phyloP scores from a whole-genome alignment of 1,140 invertebrate species.

The Ladona fulva region DNA sequence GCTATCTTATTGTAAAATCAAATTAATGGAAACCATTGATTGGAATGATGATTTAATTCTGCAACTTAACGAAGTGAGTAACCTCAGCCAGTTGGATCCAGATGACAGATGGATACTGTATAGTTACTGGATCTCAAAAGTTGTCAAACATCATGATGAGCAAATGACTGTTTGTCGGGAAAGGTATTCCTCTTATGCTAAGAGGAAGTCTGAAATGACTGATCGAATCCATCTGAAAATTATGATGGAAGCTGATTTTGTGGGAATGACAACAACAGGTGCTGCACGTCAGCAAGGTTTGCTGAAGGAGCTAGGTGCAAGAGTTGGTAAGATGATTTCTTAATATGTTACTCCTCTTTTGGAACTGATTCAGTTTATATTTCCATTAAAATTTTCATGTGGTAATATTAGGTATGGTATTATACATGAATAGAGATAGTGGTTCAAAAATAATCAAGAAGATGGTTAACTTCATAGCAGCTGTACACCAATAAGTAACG shows the following conservation, averaged over 20 bases:
- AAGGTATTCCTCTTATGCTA: background rate
- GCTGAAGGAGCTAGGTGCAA: slow-evolving; percentile 47
- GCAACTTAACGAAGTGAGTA: background rate
- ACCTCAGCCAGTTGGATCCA: background rate
- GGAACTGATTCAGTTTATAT: too few relatives aligned
- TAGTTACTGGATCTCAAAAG: background rate
- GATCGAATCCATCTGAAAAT: slow-evolving; percentile 30
- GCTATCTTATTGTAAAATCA: background rate
- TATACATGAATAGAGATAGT: too few relatives aligned
- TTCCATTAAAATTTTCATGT: too few relatives aligned
- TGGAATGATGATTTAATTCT: background rate
- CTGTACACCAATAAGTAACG: too few relatives aligned
- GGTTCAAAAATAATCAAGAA: too few relatives aligned
- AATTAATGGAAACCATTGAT: background rate
- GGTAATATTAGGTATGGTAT: too few relatives aligned
- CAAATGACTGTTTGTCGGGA: background rate
- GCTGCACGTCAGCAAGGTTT: slow-evolving; percentile 57
- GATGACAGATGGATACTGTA: background rate
- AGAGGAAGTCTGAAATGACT: slow-evolving; percentile 31
- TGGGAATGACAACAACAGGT: slow-evolving; percentile 71
- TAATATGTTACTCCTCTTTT: too few relatives aligned
- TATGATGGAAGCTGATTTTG: slow-evolving; percentile 33
- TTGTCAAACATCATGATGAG: background rate
- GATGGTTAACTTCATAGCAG: too few relatives aligned
- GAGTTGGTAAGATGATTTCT: slow-evolving; percentile 41